A percentile compares a stretch with the other conserved stretches of the same genome.
Conservation (phyloP, 2,888 invertebrate genomes). For the Mesoligia furuncula region DNA sequence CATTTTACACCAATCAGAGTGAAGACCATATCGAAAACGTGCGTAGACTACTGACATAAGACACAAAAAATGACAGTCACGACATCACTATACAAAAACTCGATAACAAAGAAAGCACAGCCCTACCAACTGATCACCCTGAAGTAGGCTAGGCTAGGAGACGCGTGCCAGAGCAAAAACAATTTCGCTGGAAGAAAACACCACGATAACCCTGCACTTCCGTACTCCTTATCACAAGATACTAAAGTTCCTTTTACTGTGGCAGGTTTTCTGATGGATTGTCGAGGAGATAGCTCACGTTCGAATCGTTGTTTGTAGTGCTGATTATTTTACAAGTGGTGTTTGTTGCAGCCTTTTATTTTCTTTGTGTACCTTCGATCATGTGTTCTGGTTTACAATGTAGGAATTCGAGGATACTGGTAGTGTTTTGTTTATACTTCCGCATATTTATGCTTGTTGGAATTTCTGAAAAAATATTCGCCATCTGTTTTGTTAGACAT, state of each 20-base stretch:
- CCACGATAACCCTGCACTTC: constrained; percentile 62
- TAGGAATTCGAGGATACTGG: constrained; percentile 35
- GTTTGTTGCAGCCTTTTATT: constrained; percentile 69
- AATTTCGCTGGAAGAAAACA: constrained; percentile 79
- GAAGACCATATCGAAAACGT: background rate
- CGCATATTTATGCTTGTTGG: background rate
- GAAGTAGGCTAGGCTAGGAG: constrained; percentile 76
- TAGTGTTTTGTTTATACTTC: constrained; percentile 37
- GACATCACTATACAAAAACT: constrained; percentile 47
- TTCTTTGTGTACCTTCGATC: constrained; percentile 60
- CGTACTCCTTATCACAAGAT: constrained; percentile 38
- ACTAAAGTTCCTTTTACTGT: constrained; percentile 59
- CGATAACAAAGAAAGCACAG: constrained; percentile 63
- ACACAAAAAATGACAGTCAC: constrained; percentile 45
- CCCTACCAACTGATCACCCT: constrained; percentile 75
- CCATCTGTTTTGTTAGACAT: background rate
- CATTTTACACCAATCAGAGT: background rate
- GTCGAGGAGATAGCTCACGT: constrained; percentile 78
- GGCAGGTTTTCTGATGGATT: constrained; percentile 34
- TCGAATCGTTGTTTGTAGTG: constrained; percentile 82
- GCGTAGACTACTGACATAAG: background rate
- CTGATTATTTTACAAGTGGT: constrained; percentile 80
- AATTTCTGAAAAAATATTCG: background rate
- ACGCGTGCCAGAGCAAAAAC: constrained; percentile 84
- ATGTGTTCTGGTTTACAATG: constrained; percentile 58